Evolutionary conservation across 2,113 vertebrate genomes (phyloP).

Genomic region (Microcebus jonahi): DNA sequence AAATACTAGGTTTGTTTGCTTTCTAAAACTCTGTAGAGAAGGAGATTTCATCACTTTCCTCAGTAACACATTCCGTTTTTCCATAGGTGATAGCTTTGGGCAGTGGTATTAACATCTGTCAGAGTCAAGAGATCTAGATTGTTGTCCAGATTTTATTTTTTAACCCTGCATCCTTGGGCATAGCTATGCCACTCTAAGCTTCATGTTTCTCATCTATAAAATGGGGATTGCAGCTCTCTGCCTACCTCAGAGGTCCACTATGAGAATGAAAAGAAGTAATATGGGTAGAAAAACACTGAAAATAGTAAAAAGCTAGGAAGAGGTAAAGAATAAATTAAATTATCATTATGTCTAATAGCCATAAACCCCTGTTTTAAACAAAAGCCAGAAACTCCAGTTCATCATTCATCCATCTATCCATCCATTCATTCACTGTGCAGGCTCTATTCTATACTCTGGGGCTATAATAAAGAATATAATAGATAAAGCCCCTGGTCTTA

Average conservation of each 20-base stretch:
- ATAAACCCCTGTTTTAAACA: background rate
- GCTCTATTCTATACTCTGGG: background rate
- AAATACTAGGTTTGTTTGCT: background rate
- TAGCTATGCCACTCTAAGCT: background rate
- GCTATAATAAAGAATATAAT: background rate
- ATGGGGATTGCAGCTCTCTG: background rate
- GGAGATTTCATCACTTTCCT: background rate
- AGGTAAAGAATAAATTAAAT: constrained; percentile 13
- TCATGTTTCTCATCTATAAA: background rate
- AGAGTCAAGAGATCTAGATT: background rate
- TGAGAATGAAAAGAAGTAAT: background rate
- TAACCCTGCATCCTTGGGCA: background rate
- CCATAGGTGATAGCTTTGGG: background rate
- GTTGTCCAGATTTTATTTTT: background rate
- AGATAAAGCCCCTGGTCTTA: background rate
- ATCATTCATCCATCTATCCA: background rate
- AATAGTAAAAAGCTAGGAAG: background rate
- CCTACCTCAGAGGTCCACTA: background rate
- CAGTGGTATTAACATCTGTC: background rate
- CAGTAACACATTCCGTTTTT: constrained; percentile 25
- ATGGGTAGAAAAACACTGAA: background rate
- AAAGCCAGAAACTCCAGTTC: background rate
- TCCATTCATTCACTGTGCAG: background rate
- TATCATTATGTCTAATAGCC: background rate
- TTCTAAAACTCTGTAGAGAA: background rate